These are phyloP conservation scores for Idris sp. DNA, from an alignment of 1,140 invertebrate species.

Conservation along the genomic window DNA sequence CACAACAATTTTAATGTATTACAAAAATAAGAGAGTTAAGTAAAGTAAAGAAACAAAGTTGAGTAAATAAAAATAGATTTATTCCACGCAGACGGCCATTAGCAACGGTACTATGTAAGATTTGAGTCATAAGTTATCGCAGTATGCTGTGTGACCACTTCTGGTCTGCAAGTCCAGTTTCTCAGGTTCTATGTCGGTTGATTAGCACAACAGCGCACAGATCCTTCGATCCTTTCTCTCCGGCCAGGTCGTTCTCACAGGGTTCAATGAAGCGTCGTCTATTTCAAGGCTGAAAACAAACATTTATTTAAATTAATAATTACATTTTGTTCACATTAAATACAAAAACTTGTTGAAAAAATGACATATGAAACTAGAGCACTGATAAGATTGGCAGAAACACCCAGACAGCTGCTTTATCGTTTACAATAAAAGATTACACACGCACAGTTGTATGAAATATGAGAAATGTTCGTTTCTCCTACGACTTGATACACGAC, in stretches of 20 bases:
- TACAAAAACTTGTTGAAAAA: neutral
- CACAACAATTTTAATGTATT: too few species aligned
- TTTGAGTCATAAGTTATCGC: too few species aligned
- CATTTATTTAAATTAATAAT: too few species aligned
- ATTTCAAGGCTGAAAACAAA: slow-evolving; percentile 42
- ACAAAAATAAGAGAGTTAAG: too few species aligned
- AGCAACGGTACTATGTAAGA: too few species aligned
- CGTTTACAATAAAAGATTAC: slow-evolving; percentile 38
- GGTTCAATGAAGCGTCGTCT: slow-evolving; percentile 40
- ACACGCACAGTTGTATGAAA: slow-evolving; percentile 30
- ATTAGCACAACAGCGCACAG: slow-evolving; percentile 29
- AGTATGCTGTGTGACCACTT: slow-evolving; percentile 11
- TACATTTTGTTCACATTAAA: too few species aligned
- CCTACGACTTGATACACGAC: slow-evolving; percentile 41
- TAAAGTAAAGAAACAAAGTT: too few species aligned
- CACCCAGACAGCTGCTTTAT: slow-evolving; percentile 24
- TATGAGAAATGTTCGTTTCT: slow-evolving; percentile 57
- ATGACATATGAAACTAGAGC: neutral
- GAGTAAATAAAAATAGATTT: too few species aligned
- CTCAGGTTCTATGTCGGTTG: slow-evolving; percentile 32
- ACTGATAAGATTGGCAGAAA: slow-evolving; percentile 50
- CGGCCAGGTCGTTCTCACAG: slow-evolving; percentile 46
- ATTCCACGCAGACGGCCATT: too few species aligned
- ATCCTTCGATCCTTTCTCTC: slow-evolving; percentile 42
- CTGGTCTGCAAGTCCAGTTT: slow-evolving; percentile 39